These are phyloP conservation scores for Scaptodrosophila lebanonensis DNA, from an alignment of 1,140 invertebrate genomes.

Conservation along the genomic window DNA sequence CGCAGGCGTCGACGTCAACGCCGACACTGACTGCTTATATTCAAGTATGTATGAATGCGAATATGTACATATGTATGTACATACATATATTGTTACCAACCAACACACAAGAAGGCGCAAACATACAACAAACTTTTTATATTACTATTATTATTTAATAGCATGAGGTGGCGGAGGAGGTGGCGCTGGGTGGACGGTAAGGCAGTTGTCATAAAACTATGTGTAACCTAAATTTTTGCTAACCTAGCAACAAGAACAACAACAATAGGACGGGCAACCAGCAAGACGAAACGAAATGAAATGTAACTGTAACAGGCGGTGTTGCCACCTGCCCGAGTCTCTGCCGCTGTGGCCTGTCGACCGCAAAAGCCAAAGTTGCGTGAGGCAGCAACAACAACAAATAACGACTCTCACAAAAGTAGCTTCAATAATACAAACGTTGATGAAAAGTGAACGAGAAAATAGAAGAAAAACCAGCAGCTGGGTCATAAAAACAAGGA, in stretches of 20 bases:
- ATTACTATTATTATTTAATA: conserved; percentile 50
- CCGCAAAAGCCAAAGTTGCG: conserved; percentile 41
- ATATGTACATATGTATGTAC: no score
- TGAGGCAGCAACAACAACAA: conserved; percentile 15
- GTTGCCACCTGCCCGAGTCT: conserved; percentile 34
- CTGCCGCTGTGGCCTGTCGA: background rate
- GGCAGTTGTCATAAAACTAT: conserved; percentile 16
- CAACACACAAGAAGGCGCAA: conserved; percentile 25
- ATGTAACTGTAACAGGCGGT: conserved; percentile 34
- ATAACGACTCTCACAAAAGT: conserved; percentile 22
- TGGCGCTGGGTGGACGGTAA: background rate
- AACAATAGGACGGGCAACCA: background rate
- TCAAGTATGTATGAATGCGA: no score
- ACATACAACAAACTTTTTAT: conserved; percentile 36
- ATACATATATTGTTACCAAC: conserved; percentile 58
- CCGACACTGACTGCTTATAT: no score
- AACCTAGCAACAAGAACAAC: conserved; percentile 28
- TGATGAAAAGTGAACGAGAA: conserved; percentile 54
- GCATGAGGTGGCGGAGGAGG: background rate
- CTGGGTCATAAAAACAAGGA: conserved; percentile 56
- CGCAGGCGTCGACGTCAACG: no score
- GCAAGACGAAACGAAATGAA: background rate
- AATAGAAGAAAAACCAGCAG: conserved; percentile 31
- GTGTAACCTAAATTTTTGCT: conserved; percentile 55
- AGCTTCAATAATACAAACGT: conserved; percentile 48